Percentiles rank a stretch among this genome's conserved stretches.
These are phyloP conservation scores for Ptiloglossa arizonensis DNA, from an alignment of 1,140 invertebrate genomes.

Conservation along the genomic window DNA sequence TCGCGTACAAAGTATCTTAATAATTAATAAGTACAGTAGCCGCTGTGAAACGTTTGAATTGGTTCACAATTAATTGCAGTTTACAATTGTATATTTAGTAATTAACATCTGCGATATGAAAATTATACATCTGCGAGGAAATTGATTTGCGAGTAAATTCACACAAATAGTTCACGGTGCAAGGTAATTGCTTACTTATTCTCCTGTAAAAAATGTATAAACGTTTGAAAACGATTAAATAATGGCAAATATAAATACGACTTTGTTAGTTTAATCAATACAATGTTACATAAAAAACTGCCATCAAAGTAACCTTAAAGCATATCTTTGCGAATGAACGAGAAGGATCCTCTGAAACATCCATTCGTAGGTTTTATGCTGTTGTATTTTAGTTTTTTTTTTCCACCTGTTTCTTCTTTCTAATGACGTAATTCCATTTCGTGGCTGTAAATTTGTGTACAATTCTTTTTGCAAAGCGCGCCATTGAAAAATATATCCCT, in stretches of 20 bases:
- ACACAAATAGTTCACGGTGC: neutral
- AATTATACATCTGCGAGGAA: slow-evolving; percentile 15
- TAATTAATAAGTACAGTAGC: neutral
- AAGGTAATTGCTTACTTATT: neutral
- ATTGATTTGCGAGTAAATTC: neutral
- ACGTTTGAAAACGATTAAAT: slow-evolving; percentile 12
- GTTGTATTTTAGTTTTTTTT: neutral
- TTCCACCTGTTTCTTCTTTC: neutral
- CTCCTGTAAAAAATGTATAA: slow-evolving; percentile 14
- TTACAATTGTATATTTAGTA: neutral
- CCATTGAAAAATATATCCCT: slow-evolving; percentile 22
- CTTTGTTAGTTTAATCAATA: neutral
- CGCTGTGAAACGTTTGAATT: neutral
- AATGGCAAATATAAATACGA: slow-evolving; percentile 7
- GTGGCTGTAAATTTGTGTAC: neutral
- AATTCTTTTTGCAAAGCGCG: neutral
- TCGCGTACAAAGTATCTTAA: neutral
- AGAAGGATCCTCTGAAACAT: neutral
- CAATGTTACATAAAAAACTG: slow-evolving; percentile 11
- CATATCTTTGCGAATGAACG: slow-evolving; percentile 2
- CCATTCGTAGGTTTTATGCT: neutral
- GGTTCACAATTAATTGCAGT: neutral
- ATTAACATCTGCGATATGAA: neutral
- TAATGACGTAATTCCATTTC: neutral
- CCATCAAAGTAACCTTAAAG: slow-evolving; percentile 12